Evolutionary conservation across 1,140 invertebrate genomes (phyloP), one percentile per base, ranked within the genome.

Genomic region (Hermetia illucens): DNA sequence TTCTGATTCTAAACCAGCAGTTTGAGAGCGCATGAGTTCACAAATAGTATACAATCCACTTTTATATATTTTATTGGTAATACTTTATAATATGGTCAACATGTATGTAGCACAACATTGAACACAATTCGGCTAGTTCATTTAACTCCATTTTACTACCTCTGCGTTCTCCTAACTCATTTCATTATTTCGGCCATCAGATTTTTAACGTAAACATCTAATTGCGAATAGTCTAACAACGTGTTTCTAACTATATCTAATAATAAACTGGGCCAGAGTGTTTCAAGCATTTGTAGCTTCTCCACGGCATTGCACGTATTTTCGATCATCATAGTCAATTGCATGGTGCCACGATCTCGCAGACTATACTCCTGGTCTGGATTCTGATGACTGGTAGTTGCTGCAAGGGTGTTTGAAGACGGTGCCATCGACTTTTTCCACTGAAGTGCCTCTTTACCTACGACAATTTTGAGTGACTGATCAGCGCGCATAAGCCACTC

Each of bases 371-470:
- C 77, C 43, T 82, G 77, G n/a, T n/a, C n/a, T n/a, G n/a, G n/a
- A n/a, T n/a, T n/a, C n/a, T n/a, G 17, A 19, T 19, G 10, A 34
- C 17, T n/a, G n/a, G n/a, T n/a, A n/a, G n/a, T n/a, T n/a, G n/a
- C n/a, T n/a, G n/a, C n/a, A n/a, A n/a, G n/a, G n/a, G n/a, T n/a
- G n/a, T n/a, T n/a, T n/a, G n/a, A n/a, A n/a, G n/a, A n/a, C n/a
- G n/a, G n/a, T n/a, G 33, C 32, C 3, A 36, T 29, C 10, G 42
- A 38, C 36, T 58, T 73, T 47, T 78, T 75, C 72, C 79, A 86
- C 43, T 85, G 82, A n/a, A 89, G 53, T 12, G 83, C 82, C 63
- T 89, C 83, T 62, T 86, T 89, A 22, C 79, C 80, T 30, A 89
- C 82, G 2, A 88, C 82, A 45, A 75, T 75, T 44, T 77, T 69